A percentile compares a stretch with the other conserved stretches of the same genome.
Conservation (phyloP, 2,113 vertebrate genomes). For the Chaenogobius annularis region DNA sequence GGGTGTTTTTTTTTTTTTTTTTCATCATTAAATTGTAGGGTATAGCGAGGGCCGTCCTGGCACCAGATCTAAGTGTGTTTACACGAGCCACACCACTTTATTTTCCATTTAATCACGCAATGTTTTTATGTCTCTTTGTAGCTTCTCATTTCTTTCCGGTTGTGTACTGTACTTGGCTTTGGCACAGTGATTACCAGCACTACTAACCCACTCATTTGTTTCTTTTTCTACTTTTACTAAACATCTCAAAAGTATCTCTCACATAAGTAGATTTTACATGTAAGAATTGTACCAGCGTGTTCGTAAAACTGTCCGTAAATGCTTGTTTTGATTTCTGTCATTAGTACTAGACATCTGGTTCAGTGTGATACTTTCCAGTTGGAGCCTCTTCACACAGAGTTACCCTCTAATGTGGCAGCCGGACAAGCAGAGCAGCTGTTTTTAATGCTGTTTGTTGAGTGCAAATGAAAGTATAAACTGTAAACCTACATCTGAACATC, state of each 20-base stretch:
- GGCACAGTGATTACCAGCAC: neutral
- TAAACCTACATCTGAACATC: neutral
- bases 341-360: conserved; percentile 17
- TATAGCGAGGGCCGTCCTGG: conserved; percentile 38
- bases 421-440: conserved; percentile 16
- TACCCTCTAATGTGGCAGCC: conserved; percentile 57
- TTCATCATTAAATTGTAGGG: conserved; percentile 44
- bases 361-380: conserved; percentile 44
- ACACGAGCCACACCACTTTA: neutral
- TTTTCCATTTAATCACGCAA: conserved; percentile 18
- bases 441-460: conserved; percentile 12
- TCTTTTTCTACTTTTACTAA: neutral
- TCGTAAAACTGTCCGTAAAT: conserved; percentile 38
- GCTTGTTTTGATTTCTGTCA: conserved; percentile 53
- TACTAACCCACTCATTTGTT: neutral
- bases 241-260: neutral
- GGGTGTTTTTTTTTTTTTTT: conserved; percentile 22
- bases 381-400: conserved; percentile 60
- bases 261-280: neutral
- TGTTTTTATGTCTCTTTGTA: conserved; percentile 30
- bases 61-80: conserved; percentile 35
- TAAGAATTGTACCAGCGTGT: conserved; percentile 1
- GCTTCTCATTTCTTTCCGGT: conserved; percentile 8
- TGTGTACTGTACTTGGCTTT: neutral
- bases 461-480: neutral